A percentile compares a stretch with the other conserved stretches of the same genome.
These are phyloP conservation scores for Pegea sp. DNA, from an alignment of 23 tunicate genomes.

Conservation along the genomic window DNA sequence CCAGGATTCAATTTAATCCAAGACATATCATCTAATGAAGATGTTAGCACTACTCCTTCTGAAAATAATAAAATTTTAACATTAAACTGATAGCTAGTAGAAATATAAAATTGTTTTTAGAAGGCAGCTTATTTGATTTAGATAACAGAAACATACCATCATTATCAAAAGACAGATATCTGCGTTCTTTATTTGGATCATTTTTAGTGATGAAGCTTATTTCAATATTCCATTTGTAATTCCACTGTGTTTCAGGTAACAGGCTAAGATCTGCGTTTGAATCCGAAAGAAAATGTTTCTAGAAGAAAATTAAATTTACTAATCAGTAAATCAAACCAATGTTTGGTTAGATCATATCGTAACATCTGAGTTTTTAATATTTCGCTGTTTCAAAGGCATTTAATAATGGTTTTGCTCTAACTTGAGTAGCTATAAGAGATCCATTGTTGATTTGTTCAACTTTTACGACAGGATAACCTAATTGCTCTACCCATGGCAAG, in stretches of 20 bases:
- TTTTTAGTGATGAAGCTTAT: conserved; percentile 20
- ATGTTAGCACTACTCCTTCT: conserved; percentile 1
- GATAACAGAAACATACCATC: conserved; percentile 8
- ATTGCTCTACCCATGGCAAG: conserved; percentile 54
- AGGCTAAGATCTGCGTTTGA: conserved; percentile 20
- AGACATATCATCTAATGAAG: too few species aligned
- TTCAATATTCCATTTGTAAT: conserved; percentile 59
- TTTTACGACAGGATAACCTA: conserved; percentile 64
- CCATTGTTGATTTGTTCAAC: conserved; percentile 6
- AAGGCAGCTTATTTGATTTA: too few species aligned
- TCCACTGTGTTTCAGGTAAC: conserved; percentile 13
- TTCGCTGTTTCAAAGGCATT: too few species aligned
- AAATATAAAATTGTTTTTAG: too few species aligned
- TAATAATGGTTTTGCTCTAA: too few species aligned
- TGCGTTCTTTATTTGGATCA: conserved; percentile 2
- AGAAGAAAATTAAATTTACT: too few species aligned
- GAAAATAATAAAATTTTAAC: neutral
- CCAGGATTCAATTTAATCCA: conserved; percentile 73
- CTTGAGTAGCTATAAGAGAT: neutral
- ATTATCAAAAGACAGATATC: neutral
- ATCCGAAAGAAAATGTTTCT: conserved; percentile 48
- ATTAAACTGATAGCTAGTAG: too few species aligned
- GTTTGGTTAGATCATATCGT: too few species aligned
- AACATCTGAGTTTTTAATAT: too few species aligned
- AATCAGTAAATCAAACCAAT: too few species aligned